Conservation (phyloP, 1,140 invertebrate genomes). For the Linepithema humile region DNA sequence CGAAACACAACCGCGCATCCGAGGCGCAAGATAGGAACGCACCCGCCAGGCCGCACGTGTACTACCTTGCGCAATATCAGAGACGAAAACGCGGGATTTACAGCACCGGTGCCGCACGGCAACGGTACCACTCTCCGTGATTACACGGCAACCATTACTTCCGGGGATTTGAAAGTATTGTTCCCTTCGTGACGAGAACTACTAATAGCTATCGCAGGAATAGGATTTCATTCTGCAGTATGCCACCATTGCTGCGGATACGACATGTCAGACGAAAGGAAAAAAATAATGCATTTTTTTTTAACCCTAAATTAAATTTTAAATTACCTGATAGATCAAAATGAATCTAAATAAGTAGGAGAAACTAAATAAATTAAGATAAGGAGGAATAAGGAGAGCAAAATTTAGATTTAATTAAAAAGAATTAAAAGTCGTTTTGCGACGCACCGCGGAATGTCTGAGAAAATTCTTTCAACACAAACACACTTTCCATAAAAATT, state of each 20-base stretch:
- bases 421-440: too few species aligned
- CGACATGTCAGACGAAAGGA: neutral
- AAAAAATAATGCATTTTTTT: neutral
- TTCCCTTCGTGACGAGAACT: conserved; percentile 1
- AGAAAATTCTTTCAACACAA: too few species aligned
- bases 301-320: neutral
- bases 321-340: neutral
- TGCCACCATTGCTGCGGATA: neutral
- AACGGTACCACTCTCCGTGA: conserved; percentile 47
- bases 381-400: too few species aligned
- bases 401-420: too few species aligned
- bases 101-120: conserved; percentile 7
- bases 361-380: too few species aligned
- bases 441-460: too few species aligned
- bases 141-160: conserved; percentile 32
- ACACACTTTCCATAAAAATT: neutral
- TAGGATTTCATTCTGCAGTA: neutral
- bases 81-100: conserved; percentile 54
- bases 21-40: conserved; percentile 47
- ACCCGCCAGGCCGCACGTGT: neutral
- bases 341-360: neutral
- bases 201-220: neutral
- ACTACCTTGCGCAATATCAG: conserved; percentile 36
- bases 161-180: conserved; percentile 39
- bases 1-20: conserved; percentile 49